These are phyloP conservation scores for Cassiopea andromeda DNA, from an alignment of 30 jellyfish, hydroid and myxozoan genomes.

Conservation along the genomic window DNA sequence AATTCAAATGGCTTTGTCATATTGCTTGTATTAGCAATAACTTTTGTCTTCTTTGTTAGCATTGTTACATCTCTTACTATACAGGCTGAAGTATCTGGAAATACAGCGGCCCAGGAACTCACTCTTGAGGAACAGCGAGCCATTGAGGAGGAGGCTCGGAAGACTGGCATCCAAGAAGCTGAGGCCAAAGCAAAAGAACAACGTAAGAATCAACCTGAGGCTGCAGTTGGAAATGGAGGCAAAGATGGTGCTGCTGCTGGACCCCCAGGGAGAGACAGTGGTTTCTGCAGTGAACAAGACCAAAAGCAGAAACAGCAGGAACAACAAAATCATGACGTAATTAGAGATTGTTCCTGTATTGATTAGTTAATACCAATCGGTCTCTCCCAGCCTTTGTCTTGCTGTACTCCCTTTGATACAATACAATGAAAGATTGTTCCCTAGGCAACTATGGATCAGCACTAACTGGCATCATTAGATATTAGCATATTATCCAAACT, in stretches of 20 bases:
- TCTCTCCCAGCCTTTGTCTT: too few relatives aligned
- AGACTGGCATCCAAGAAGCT: slow-evolving; percentile 64
- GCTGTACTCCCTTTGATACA: too few relatives aligned
- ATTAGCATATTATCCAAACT: too few relatives aligned
- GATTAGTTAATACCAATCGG: too few relatives aligned
- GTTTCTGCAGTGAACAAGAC: slow-evolving; percentile 84
- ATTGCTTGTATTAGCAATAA: too few relatives aligned
- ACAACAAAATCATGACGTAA: slow-evolving; percentile 54
- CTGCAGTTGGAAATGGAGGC: slow-evolving; percentile 25
- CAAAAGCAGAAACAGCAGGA: slow-evolving; percentile 73
- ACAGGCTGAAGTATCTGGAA: slow-evolving; percentile 34
- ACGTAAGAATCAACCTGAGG: slow-evolving; percentile 33
- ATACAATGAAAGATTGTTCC: too few relatives aligned
- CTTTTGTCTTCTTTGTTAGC: background rate
- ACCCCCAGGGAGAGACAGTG: slow-evolving; percentile 86
- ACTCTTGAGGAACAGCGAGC: slow-evolving; percentile 86
- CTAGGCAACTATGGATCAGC: too few relatives aligned
- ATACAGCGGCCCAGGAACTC: slow-evolving; percentile 58
- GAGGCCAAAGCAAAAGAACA: slow-evolving; percentile 73
- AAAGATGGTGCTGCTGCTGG: slow-evolving; percentile 56
- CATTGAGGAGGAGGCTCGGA: slow-evolving; percentile 77
- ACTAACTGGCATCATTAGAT: too few relatives aligned
- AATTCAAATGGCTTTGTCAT: too few relatives aligned
- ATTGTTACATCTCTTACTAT: background rate
- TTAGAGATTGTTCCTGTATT: background rate